These are phyloP conservation scores for Melipona quadrifasciata DNA, from an alignment of 1,140 invertebrate genomes.

Conservation along the genomic window DNA sequence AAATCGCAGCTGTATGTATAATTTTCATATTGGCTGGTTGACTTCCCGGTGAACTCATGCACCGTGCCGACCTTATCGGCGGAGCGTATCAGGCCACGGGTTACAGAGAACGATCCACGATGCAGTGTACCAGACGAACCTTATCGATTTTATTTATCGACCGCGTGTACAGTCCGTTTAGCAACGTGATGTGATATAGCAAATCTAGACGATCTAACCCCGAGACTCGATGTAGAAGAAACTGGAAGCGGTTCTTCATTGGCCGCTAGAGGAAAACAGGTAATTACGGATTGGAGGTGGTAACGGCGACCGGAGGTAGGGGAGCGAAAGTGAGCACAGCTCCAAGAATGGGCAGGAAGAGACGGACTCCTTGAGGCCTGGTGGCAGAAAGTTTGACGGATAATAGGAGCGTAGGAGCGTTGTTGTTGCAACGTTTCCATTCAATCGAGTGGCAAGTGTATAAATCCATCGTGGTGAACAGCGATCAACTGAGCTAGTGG, in stretches of 20 bases:
- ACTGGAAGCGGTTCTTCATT: conserved; percentile 23
- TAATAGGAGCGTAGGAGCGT: conserved; percentile 20
- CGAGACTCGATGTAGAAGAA: background rate
- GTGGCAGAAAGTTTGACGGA: conserved; percentile 52
- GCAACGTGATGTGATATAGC: background rate
- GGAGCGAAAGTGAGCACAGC: conserved; percentile 80
- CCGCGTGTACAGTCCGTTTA: background rate
- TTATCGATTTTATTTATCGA: conserved; percentile 38
- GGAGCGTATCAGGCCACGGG: conserved; percentile 1
- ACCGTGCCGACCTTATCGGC: background rate
- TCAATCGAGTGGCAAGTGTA: background rate
- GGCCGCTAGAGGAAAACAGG: conserved; percentile 30
- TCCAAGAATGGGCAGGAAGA: conserved; percentile 81
- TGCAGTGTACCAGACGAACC: background rate
- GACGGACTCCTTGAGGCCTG: conserved; percentile 62
- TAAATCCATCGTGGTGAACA: background rate
- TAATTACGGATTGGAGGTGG: conserved; percentile 51
- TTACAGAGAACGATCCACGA: conserved; percentile 4
- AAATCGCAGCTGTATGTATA: background rate
- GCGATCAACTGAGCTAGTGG: background rate
- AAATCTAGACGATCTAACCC: conserved; percentile 24
- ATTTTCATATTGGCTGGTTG: background rate
- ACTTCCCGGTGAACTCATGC: background rate
- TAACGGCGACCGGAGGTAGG: conserved; percentile 63
- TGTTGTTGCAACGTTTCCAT: conserved; percentile 8